Base-by-base conservation (phyloP, 2,888 invertebrate genomes). In the Scaptodrosophila latifasciaeformis region DNA sequence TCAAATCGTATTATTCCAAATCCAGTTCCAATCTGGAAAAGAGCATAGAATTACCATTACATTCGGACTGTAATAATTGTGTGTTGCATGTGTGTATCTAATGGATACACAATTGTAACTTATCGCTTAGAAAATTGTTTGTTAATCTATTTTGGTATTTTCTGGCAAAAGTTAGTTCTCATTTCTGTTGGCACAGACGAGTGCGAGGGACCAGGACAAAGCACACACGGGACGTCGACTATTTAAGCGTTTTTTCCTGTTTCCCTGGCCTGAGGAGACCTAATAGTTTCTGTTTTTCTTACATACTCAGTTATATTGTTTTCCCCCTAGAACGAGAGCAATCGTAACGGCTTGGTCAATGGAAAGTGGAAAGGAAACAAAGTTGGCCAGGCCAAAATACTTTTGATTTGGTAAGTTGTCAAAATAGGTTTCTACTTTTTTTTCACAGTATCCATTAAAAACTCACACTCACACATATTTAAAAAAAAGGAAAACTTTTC, bases 71-170 rank as follows among this genome's bases (percentile, higher is more conserved):
- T 34, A 13, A 34, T 35, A 31, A 34, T 13, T 45, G 15, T 15
- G 7, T 24, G 42, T 18, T 59, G 54, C n/a, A 45, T 24, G 42
- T 49, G 49, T 62, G 52, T 61, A 44, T 44, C 46, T 66, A 67
- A 74, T 70, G 62, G 70, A 76, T 68, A 70, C 72, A 78, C 54
- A 54, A 39, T 62, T 65, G 62, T 67, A 59, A 59, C 54, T 60
- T 57, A 64, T 60, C 61, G 57, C 52, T 58, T 47, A 55, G 55
- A 34, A 59, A 71, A 60, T 49, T 54, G 56, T 53, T 59, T 54
- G 45, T 21, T 46, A 46, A 46, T 34, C 27, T 37, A 37, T 17
- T 17, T 37, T 17, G 15, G 15, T 37, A 15, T 37, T 15, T 15
- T 37, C 5, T 24, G 24, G 24, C 24, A 24, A 24, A 24, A 5